phyloP scores from a whole-genome alignment of 2,797 vertebrate genomes.

The Hydrophis major region DNA sequence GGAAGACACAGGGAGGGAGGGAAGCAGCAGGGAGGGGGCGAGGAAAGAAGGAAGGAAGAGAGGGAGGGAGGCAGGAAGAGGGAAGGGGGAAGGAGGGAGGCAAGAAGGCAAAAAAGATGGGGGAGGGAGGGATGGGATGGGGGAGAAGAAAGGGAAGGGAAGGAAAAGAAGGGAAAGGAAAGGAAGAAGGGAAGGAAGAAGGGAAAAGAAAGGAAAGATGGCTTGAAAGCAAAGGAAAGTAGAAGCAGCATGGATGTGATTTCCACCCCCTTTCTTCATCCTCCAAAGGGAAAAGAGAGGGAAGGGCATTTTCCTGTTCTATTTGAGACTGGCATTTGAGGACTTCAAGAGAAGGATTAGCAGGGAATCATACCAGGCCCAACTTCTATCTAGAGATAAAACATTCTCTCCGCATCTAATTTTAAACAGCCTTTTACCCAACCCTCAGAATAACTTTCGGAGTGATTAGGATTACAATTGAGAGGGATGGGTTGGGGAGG shows the following conservation, averaged over 20 bases:
- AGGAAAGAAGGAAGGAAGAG: background rate
- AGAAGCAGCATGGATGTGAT: background rate
- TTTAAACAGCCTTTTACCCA: slow-evolving; percentile 43
- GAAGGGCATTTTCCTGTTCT: background rate
- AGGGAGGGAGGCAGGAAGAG: accelerated
- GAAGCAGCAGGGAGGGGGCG: background rate
- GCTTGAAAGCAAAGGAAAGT: background rate
- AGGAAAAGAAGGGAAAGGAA: accelerated
- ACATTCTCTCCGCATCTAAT: slow-evolving; percentile 46
- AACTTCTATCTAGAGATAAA: slow-evolving; percentile 37
- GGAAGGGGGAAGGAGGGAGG: background rate
- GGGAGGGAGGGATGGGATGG: too few species aligned
- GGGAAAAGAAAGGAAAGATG: accelerated
- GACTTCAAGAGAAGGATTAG: slow-evolving; percentile 57
- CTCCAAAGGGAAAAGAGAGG: slow-evolving; percentile 8
- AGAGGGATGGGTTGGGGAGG: background rate
- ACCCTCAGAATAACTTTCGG: background rate
- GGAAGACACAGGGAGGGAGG: background rate
- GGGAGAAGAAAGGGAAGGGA: too few species aligned
- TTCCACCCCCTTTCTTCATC: background rate
- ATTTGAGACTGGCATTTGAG: slow-evolving; percentile 1
- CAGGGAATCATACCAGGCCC: background rate
- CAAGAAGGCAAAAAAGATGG: too few species aligned
- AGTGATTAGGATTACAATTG: background rate
- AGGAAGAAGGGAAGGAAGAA: too few species aligned